Evolutionary conservation across 1,140 invertebrate genomes (phyloP), one percentile per base, ranked within the genome.

Genomic region (Tetramorium simillimum): DNA sequence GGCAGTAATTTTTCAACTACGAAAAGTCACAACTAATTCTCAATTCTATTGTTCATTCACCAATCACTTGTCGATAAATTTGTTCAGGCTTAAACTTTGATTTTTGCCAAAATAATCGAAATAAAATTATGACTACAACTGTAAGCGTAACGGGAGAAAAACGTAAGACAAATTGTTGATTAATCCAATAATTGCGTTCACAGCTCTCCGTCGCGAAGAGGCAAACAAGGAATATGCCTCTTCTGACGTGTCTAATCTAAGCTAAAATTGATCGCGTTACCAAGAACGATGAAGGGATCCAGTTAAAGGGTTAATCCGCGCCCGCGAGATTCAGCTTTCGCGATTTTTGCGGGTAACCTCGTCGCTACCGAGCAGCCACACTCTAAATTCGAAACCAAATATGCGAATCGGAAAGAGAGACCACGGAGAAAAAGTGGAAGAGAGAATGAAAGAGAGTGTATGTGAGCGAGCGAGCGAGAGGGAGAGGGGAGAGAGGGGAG

Each of bases 321-420:
- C 53, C 43, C 69, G 70, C 77, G 86, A 77, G 51, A 73, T 53
- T 43, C 81, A 73, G 56, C 53, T 85, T 37, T 85, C 65, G 73
- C 90, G 69, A 84, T 84, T 75, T 69, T 90, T 90, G 91, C 85
- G 91, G 88, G 87, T 86, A 90, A 84, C 92, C 88, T 90, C 85
- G 89, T 92, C 90, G 87, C 91, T 91, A 92, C 91, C 89, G 91
- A 89, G 92, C 92, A 94, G 92, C 92, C 87, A 93, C 94, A 94
- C 94, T 95, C 94, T 95, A 94, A 95, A 95, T 94, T 94, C 93
- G 94, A 95, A 95, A 95, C 92, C 75, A 91, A 86, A 86, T 84
- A 84, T 87, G 89, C 85, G 81, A 91, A 91, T 92, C 85, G 82
- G 85, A 86, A 65, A 88, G 88, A 86, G 75, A 82, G 82, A 89